Evolutionary conservation across 2,113 vertebrate species (phyloP).

Genomic region (Harpagus bidentatus): DNA sequence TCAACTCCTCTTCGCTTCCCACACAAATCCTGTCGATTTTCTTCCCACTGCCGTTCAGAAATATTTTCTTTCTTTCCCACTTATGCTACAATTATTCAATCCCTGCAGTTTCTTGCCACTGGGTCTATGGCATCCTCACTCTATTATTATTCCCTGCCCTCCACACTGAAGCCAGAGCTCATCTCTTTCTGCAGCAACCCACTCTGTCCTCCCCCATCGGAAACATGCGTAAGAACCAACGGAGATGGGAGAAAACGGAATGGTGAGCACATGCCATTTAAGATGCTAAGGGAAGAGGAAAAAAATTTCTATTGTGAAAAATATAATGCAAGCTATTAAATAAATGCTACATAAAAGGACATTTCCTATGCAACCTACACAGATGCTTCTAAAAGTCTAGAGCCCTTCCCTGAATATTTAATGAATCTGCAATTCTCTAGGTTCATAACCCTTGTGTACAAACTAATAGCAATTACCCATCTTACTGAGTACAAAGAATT

Average conservation of each 20-base stretch:
- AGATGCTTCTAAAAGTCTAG: not conserved
- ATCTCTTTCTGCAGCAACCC: not conserved
- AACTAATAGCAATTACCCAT: conserved; percentile 14
- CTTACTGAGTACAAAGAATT: conserved; percentile 7
- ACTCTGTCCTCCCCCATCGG: not conserved
- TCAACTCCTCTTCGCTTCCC: conserved; percentile 32
- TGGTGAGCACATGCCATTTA: not conserved
- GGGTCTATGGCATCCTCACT: not conserved
- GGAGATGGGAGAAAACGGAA: not conserved
- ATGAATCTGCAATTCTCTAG: not conserved
- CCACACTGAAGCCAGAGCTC: not conserved
- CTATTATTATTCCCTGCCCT: not conserved
- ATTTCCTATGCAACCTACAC: not conserved
- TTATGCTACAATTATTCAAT: not conserved
- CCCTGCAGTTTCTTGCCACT: not conserved
- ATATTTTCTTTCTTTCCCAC: not conserved
- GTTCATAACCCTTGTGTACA: conserved; percentile 18
- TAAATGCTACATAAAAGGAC: not conserved
- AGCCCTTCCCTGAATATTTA: not conserved
- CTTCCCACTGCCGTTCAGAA: conserved; percentile 15
- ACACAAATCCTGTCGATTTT: conserved; percentile 52
- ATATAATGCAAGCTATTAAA: not conserved
- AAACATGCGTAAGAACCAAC: not conserved
- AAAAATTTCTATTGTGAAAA: not conserved
- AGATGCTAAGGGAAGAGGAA: not conserved